These are phyloP conservation scores for Ashinkailepas kermadecensis DNA, from an alignment of 2,888 invertebrate species.

Conservation along the genomic window DNA sequence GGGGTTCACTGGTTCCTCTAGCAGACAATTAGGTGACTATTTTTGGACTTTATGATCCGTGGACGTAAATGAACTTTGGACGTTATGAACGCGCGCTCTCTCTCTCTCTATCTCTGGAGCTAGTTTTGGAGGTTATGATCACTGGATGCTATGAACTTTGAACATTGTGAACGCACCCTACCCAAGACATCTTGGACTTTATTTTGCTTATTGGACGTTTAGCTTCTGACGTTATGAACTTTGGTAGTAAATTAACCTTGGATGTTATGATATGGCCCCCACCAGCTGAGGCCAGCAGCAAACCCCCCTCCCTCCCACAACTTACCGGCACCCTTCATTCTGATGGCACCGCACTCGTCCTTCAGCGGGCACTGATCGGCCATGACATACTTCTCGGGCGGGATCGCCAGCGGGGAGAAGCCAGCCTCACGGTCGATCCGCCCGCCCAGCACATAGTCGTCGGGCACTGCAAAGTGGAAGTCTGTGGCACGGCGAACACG, in stretches of 20 bases:
- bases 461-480: not conserved
- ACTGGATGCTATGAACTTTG: too few relatives aligned
- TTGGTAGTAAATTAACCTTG: too few relatives aligned
- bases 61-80: too few relatives aligned
- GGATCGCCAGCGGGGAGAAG: not conserved
- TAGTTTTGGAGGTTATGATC: too few relatives aligned
- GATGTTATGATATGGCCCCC: not conserved
- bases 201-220: not conserved
- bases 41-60: too few relatives aligned
- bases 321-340: constrained; percentile 1
- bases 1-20: too few relatives aligned
- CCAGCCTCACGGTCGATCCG: not conserved
- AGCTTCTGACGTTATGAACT: not conserved
- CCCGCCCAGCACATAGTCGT: not conserved
- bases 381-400: not conserved
- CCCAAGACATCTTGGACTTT: not conserved
- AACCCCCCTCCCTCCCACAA: not conserved
- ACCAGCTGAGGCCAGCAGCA: not conserved
- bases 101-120: too few relatives aligned
- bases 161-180: not conserved
- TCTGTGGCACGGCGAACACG: not conserved
- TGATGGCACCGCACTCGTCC: constrained; percentile 9
- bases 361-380: not conserved
- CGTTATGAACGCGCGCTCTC: too few relatives aligned
- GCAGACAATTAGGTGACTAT: too few relatives aligned